These are phyloP conservation scores for Trachelus troglodyta DNA, from an alignment of 2,888 invertebrate species.

Conservation along the genomic window DNA sequence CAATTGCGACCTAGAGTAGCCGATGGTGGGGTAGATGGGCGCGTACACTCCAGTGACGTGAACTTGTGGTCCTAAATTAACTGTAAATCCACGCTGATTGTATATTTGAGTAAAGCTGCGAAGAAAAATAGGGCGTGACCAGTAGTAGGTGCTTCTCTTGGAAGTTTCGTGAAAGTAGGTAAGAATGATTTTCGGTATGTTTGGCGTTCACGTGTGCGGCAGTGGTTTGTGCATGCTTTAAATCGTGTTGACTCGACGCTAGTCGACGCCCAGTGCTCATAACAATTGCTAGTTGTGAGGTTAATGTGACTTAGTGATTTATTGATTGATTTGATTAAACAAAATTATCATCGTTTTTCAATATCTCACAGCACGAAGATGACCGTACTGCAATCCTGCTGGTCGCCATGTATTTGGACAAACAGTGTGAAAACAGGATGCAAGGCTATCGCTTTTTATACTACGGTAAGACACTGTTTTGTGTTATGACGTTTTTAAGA, in stretches of 20 bases:
- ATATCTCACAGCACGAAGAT: slow-evolving; percentile 66
- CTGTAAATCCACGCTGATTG: background rate
- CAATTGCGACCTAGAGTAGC: background rate
- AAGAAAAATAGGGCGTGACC: background rate
- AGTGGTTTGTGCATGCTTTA: background rate
- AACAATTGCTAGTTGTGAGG: slow-evolving; percentile 31
- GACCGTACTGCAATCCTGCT: slow-evolving; percentile 81
- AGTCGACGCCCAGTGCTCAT: slow-evolving; percentile 38
- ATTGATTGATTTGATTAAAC: slow-evolving; percentile 2
- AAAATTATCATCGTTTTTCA: slow-evolving; percentile 13
- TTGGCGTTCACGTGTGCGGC: background rate
- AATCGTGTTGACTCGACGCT: background rate
- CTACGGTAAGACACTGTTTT: slow-evolving; percentile 67
- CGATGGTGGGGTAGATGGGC: background rate
- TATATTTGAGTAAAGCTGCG: background rate
- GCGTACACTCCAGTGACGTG: background rate
- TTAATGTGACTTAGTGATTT: slow-evolving; percentile 17
- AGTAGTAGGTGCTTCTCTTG: background rate
- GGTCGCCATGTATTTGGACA: slow-evolving; percentile 91
- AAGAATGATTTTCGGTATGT: background rate
- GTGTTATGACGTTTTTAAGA: background rate
- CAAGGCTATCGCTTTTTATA: slow-evolving; percentile 83
- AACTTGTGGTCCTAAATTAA: background rate
- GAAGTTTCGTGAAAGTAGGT: background rate
- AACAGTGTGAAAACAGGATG: slow-evolving; percentile 81